Evolutionary conservation across 2,113 vertebrate species (phyloP), one percentile per base, ranked within the genome.

Genomic region (Apodemus speciosus): DNA sequence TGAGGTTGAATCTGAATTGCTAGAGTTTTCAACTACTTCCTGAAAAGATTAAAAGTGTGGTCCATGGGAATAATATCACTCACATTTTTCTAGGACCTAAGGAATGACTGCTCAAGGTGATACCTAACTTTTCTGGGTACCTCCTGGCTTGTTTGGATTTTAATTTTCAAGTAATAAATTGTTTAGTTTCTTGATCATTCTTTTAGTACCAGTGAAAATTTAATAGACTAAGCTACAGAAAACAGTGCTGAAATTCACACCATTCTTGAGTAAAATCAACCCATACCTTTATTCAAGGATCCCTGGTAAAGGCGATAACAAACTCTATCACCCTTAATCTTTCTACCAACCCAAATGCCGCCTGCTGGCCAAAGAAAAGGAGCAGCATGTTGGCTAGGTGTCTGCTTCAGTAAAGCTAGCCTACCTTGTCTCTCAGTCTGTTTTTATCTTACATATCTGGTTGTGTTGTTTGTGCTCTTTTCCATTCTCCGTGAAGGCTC

Each of bases 151-250:
- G 27, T 85, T 81, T 85, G 53, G 64, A 40, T 58, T 75, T 91
- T 81, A 8, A 53, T 91, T 75, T 85, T 73, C 6, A 77, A 60
- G 15, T 14, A 16, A 73, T 40, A 7, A 13, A 4, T 38, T 85
- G 0, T 69, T 83, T 90, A 3, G 4, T 89, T 32, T 95, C 85
- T 43, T 6, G 18, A 35, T 85, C 35, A 40, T 15, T 60, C 62
- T 89, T 25, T 88, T 0, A 0, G 79, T 40, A 21, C 6, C 43
- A 85, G 3, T 11, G 14, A 49, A 88, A 81, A 20, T 77, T 88
- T 83, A 87, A 95, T 25, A 51, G 43, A 40, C 14, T 83, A n/a
- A 95, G 40, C 40, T 32, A 68, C 51, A 83, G 15, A n/a, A 90
- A 85, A 32, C 51, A 53, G 9, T n/a, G 16, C 40, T 71, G 51